Evolutionary conservation across 2,113 vertebrate species (phyloP).

Genomic region (Erpornis zantholeuca): DNA sequence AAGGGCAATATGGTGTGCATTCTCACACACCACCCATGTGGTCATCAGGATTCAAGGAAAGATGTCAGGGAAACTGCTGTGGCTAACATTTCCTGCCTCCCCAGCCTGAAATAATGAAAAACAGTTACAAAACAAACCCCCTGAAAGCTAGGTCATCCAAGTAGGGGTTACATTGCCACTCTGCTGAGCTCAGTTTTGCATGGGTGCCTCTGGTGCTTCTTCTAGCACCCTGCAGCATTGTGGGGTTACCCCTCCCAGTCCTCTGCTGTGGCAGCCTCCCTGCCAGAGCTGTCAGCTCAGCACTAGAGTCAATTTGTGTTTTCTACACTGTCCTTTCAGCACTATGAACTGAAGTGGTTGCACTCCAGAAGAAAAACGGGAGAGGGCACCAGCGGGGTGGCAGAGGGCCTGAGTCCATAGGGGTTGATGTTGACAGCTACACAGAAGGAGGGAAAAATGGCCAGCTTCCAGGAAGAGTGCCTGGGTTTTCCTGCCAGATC

Average conservation of each 20-base stretch:
- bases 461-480: not conserved
- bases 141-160: not conserved
- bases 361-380: not conserved
- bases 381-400: not conserved
- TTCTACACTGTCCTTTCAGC: not conserved
- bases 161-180: not conserved
- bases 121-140: not conserved
- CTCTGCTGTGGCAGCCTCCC: not conserved
- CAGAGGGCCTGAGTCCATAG: not conserved
- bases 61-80: not conserved
- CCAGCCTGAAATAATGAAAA: not conserved
- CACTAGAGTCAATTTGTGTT: not conserved
- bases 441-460: not conserved
- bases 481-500: not conserved
- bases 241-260: not conserved
- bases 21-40: not conserved
- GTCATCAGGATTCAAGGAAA: not conserved
- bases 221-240: not conserved
- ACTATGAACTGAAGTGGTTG: not conserved
- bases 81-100: not conserved
- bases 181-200: not conserved
- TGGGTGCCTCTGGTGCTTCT: not conserved
- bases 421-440: not conserved
- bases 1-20: not conserved
- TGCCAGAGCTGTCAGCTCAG: not conserved